These are phyloP conservation scores for Neolamprologus toae DNA, from an alignment of 2,113 vertebrate species.

Conservation along the genomic window DNA sequence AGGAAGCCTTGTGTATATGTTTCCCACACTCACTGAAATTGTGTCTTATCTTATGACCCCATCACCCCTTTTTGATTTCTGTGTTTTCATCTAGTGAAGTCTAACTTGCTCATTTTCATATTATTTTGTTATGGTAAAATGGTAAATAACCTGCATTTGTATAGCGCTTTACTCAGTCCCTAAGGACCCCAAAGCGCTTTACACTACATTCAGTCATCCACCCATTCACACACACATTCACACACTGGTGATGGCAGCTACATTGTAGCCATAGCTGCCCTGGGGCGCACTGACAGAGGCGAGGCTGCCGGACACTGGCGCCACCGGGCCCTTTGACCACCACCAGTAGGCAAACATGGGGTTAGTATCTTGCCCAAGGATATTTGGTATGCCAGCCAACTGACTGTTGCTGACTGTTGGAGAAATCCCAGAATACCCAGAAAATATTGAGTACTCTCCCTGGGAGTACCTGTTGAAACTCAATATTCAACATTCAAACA, in stretches of 20 bases:
- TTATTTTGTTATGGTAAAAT: neutral
- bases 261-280: fast-evolving
- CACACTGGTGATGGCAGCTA: too few species aligned
- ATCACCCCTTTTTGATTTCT: neutral
- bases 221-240: too few species aligned
- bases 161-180: too few species aligned
- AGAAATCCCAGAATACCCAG: neutral
- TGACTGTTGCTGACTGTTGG: neutral
- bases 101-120: neutral
- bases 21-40: neutral
- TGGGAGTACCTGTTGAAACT: neutral
- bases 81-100: neutral
- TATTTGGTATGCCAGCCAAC: too few species aligned
- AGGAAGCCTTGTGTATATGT: neutral
- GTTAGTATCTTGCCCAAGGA: fast-evolving
- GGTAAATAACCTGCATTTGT: too few species aligned
- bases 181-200: too few species aligned
- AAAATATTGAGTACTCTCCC: neutral
- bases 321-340: too few species aligned
- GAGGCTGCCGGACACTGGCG: too few species aligned
- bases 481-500: neutral
- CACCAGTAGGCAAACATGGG: too few species aligned
- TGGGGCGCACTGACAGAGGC: too few species aligned
- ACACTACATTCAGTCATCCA: too few species aligned
- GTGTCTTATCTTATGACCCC: neutral